A percentile compares a stretch with the other conserved stretches of the same genome.
Evolutionary conservation across 2,797 vertebrate species (phyloP).

Genomic region (Merluccius polli): DNA sequence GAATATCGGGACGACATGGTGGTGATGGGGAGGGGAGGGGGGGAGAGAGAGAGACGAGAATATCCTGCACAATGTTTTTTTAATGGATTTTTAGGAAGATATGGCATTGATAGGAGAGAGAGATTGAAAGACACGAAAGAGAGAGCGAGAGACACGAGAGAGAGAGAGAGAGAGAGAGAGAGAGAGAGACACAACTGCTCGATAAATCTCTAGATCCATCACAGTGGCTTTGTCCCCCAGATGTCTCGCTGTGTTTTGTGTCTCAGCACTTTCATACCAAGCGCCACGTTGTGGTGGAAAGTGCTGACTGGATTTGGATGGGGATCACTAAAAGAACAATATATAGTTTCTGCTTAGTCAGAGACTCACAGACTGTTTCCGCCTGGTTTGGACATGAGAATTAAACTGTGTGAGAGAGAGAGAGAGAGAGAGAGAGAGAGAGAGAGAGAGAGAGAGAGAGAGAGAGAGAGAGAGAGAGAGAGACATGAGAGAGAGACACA

Average conservation of each 20-base stretch:
- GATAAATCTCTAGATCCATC: slow-evolving; percentile 34
- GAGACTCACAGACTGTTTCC: slow-evolving; percentile 41
- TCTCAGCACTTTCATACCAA: slow-evolving; percentile 55
- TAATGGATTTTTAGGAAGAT: neutral
- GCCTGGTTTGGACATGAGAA: slow-evolving; percentile 1
- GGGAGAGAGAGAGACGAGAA: neutral
- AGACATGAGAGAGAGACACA: neutral
- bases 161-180: slow-evolving; percentile 11
- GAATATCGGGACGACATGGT: neutral
- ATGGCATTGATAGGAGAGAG: neutral
- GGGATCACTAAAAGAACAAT: slow-evolving; percentile 56
- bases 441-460: too few relatives aligned
- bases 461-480: neutral
- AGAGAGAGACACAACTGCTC: slow-evolving; percentile 27
- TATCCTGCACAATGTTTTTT: neutral
- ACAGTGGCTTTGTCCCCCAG: slow-evolving; percentile 21
- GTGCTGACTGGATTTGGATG: slow-evolving; percentile 55
- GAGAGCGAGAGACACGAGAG: neutral
- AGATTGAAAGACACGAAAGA: neutral
- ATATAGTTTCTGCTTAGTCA: slow-evolving; percentile 57
- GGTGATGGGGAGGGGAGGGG: neutral
- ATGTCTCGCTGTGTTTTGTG: slow-evolving; percentile 14
- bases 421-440: too few relatives aligned
- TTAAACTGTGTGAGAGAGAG: slow-evolving; percentile 5
- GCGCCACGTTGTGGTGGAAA: slow-evolving; percentile 42